Conservation (phyloP, 2,797 vertebrate genomes). For the Gorsachius magnificus region DNA sequence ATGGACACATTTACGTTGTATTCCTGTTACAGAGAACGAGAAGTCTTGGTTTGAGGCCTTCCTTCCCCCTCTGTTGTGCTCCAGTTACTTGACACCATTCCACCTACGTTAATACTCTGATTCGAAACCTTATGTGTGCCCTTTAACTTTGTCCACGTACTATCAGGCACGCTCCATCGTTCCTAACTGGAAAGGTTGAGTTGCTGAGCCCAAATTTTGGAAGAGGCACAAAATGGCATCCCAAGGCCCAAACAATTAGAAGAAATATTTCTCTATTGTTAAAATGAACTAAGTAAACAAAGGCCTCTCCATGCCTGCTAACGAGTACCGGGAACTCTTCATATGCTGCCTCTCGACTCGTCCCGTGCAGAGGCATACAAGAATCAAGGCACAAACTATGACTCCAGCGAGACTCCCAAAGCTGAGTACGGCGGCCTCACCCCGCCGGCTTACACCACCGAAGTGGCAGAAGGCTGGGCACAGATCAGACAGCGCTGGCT, state of each 20-base stretch:
- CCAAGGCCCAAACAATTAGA: neutral
- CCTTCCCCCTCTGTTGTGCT: neutral
- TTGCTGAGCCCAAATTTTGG: neutral
- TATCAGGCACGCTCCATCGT: neutral
- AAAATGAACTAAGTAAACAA: neutral
- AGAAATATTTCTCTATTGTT: neutral
- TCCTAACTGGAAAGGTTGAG: neutral
- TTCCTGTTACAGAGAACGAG: neutral
- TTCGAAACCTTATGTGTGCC: rapidly evolving
- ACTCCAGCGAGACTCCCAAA: neutral
- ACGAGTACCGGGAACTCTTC: neutral
- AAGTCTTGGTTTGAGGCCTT: neutral
- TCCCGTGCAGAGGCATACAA: neutral
- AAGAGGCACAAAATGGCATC: neutral
- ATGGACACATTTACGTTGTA: rapidly evolving
- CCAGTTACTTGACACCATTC: too few relatives aligned
- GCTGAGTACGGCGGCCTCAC: neutral
- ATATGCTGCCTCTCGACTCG: neutral
- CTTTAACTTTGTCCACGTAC: neutral
- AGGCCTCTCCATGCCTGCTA: neutral
- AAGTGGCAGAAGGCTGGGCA: neutral
- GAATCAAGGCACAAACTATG: neutral
- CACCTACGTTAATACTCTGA: too few relatives aligned
- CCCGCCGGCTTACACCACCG: neutral
- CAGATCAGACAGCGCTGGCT: neutral